Percentiles rank a stretch among this genome's conserved stretches.
Evolutionary conservation across 2,113 vertebrate species (phyloP).

Genomic region (Ranitomeya imitator): DNA sequence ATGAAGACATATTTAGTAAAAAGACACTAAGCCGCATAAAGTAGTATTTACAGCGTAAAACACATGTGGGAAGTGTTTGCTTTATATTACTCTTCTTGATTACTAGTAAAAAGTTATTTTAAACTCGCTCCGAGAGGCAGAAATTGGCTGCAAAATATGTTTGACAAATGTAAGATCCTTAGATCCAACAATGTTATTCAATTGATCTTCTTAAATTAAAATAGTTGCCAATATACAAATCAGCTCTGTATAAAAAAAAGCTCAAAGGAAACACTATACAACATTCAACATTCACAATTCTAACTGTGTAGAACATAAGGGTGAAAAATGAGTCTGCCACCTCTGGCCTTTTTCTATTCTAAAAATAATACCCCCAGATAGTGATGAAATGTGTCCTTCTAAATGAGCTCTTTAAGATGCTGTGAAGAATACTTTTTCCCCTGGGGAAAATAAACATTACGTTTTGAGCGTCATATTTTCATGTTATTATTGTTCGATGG

Average conservation of each 20-base stretch:
- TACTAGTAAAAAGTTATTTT: conserved; percentile 52
- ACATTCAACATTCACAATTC: neutral
- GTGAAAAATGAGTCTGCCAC: neutral
- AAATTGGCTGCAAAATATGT: conserved; percentile 42
- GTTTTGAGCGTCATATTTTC: neutral
- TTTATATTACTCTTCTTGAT: conserved; percentile 44
- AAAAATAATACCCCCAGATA: neutral
- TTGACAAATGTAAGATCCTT: conserved; percentile 45
- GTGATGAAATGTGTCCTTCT: neutral
- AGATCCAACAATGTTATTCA: conserved; percentile 36
- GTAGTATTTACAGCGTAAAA: conserved; percentile 53
- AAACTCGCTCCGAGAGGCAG: conserved; percentile 39
- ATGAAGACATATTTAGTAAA: conserved; percentile 44
- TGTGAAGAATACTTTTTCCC: neutral
- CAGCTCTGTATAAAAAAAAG: neutral
- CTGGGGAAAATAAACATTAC: neutral
- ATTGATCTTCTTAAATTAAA: conserved; percentile 44
- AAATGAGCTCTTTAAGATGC: neutral
- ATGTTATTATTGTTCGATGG: neutral
- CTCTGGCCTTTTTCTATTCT: neutral
- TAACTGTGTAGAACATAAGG: neutral
- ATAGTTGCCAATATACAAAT: conserved; percentile 39
- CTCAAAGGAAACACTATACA: conserved; percentile 10
- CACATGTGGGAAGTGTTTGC: conserved; percentile 48
- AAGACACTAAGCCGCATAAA: conserved; percentile 40